Percentiles rank a stretch among this genome's conserved stretches.
Evolutionary conservation across 2,888 invertebrate genomes (phyloP).

Genomic region (Serrognathus titanus): DNA sequence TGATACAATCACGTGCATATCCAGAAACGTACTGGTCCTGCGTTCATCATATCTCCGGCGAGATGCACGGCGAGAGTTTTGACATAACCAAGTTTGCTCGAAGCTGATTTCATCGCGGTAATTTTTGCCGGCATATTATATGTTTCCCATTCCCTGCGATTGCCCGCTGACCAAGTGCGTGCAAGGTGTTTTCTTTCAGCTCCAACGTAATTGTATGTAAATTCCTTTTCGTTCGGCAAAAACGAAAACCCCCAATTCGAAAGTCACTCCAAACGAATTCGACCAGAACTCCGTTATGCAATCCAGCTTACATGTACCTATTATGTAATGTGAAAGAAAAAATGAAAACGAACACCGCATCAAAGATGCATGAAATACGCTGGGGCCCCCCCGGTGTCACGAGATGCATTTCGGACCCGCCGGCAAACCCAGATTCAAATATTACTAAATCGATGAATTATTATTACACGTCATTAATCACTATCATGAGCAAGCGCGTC

Average conservation of each 20-base stretch:
- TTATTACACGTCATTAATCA: conserved; percentile 22
- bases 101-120: conserved; percentile 34
- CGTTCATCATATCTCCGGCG: conserved; percentile 24
- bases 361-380: no score
- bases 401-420: background rate
- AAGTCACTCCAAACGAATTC: no score
- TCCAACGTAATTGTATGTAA: no score
- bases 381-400: no score
- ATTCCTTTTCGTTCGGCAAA: no score
- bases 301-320: no score
- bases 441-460: conserved; percentile 11
- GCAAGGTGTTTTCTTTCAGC: no score
- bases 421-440: conserved; percentile 3
- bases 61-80: conserved; percentile 34
- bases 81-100: conserved; percentile 33
- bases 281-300: no score
- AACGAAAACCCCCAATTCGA: no score
- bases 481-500: conserved; percentile 17
- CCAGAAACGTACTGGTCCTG: conserved; percentile 14
- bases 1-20: background rate
- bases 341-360: no score
- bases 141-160: conserved; percentile 16
- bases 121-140: conserved; percentile 24
- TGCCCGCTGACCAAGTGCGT: conserved; percentile 3
- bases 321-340: no score